Conservation (phyloP, 1,140 invertebrate genomes). For the Lepidurus packardi region DNA sequence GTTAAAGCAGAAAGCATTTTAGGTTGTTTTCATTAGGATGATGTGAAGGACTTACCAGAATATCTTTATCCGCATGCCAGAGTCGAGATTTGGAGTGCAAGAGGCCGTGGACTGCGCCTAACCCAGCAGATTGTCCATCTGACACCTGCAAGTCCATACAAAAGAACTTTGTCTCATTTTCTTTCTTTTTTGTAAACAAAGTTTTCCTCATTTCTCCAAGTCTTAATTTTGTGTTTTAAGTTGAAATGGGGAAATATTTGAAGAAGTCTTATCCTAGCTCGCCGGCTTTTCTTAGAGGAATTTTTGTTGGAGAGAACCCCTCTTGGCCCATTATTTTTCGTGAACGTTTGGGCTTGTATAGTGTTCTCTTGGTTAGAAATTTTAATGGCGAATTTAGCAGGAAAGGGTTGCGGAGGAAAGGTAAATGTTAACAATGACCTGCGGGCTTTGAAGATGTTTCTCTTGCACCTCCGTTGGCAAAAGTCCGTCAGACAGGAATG, state of each 20-base stretch:
- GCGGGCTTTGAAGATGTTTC: not conserved
- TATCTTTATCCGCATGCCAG: conserved; percentile 36
- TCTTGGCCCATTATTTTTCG: not conserved
- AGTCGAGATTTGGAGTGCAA: conserved; percentile 34
- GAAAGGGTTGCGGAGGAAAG: not conserved
- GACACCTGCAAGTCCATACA: conserved; percentile 27
- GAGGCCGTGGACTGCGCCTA: conserved; percentile 35
- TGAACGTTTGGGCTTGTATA: not conserved
- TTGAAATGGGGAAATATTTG: not conserved
- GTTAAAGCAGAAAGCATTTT: too few species aligned
- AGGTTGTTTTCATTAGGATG: not conserved
- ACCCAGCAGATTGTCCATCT: conserved; percentile 30
- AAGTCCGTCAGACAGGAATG: conserved; percentile 11
- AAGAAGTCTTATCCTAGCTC: not conserved
- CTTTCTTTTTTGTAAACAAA: not conserved
- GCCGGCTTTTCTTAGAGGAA: not conserved
- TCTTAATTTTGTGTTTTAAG: not conserved
- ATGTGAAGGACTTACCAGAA: conserved; percentile 34
- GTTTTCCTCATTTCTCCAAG: not conserved
- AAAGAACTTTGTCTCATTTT: conserved; percentile 22
- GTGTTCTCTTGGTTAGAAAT: not conserved
- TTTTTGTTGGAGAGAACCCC: not conserved
- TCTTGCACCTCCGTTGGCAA: not conserved
- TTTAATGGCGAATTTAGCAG: conserved; percentile 3
- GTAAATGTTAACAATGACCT: not conserved